phyloP scores from a whole-genome alignment of 2,888 invertebrate species.

The Gymnocheta viridis region DNA sequence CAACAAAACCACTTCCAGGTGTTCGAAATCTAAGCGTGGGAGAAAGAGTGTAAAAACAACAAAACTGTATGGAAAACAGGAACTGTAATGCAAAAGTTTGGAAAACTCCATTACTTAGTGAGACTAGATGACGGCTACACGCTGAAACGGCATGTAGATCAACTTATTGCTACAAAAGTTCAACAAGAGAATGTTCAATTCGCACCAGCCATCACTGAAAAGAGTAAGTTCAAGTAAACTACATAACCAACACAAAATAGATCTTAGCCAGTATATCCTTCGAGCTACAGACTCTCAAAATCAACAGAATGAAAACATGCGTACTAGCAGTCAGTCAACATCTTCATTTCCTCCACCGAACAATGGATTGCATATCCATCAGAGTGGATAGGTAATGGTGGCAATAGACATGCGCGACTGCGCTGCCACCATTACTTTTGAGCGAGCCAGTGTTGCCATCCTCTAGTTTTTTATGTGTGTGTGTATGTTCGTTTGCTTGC shows the following conservation, averaged over 20 bases:
- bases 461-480: too few relatives aligned
- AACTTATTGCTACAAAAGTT: constrained; percentile 13
- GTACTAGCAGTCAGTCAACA: background rate
- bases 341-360: background rate
- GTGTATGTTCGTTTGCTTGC: too few relatives aligned
- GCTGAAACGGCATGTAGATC: constrained; percentile 43
- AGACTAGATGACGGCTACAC: constrained; percentile 51
- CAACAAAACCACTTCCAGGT: constrained; percentile 10
- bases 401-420: too few relatives aligned
- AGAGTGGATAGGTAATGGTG: too few relatives aligned
- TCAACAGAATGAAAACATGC: background rate
- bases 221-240: background rate
- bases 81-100: background rate
- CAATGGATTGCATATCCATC: background rate
- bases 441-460: too few relatives aligned
- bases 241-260: background rate
- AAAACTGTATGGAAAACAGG: constrained; percentile 72
- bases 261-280: background rate
- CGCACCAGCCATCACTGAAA: background rate
- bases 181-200: constrained; percentile 26
- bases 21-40: constrained; percentile 56
- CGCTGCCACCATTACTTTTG: too few relatives aligned
- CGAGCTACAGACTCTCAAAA: background rate
- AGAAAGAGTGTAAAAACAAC: constrained; percentile 41
- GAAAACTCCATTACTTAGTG: constrained; percentile 33